Percentiles rank a stretch among this genome's conserved stretches.
These are phyloP conservation scores for Dusona sp. DNA, from an alignment of 2,888 invertebrate genomes.

Conservation along the genomic window DNA sequence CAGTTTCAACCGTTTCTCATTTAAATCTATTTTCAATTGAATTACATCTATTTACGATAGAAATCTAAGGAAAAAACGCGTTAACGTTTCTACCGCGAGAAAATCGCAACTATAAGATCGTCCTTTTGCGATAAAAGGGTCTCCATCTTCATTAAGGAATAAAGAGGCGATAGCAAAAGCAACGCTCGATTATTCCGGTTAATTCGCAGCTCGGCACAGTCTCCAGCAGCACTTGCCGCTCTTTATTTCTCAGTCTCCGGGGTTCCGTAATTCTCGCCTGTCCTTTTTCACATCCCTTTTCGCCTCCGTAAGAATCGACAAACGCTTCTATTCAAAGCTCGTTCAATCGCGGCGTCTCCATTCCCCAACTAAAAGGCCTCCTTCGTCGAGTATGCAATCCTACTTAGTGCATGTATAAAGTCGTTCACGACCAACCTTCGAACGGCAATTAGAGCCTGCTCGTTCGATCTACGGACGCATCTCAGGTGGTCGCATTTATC, in stretches of 20 bases:
- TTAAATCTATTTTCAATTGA: conserved; percentile 17
- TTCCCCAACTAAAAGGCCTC: conserved; percentile 28
- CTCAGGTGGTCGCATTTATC: conserved; percentile 62
- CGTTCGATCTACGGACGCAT: conserved; percentile 55
- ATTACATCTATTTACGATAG: conserved; percentile 10
- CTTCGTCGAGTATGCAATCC: conserved; percentile 11
- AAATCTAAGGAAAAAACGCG: conserved; percentile 31
- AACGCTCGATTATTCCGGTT: conserved; percentile 56
- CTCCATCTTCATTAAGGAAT: conserved; percentile 66
- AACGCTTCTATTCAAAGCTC: conserved; percentile 28
- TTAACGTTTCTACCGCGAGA: conserved; percentile 44
- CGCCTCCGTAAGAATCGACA: conserved; percentile 42
- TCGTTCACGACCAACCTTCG: conserved; percentile 56
- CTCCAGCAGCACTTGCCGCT: conserved; percentile 20
- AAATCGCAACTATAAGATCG: conserved; percentile 45
- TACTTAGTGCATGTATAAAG: conserved; percentile 31
- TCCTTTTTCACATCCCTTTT: conserved; percentile 24
- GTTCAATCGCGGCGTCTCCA: conserved; percentile 52
- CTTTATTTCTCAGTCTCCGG: conserved; percentile 23
- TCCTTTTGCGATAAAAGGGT: conserved; percentile 49
- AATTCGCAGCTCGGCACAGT: conserved; percentile 56
- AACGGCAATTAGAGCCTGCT: conserved; percentile 64
- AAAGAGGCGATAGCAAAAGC: conserved; percentile 51
- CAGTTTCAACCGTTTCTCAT: not conserved
- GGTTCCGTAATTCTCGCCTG: conserved; percentile 35